These are phyloP conservation scores for Argopecten irradians DNA, from an alignment of 1,140 invertebrate species.

Conservation along the genomic window DNA sequence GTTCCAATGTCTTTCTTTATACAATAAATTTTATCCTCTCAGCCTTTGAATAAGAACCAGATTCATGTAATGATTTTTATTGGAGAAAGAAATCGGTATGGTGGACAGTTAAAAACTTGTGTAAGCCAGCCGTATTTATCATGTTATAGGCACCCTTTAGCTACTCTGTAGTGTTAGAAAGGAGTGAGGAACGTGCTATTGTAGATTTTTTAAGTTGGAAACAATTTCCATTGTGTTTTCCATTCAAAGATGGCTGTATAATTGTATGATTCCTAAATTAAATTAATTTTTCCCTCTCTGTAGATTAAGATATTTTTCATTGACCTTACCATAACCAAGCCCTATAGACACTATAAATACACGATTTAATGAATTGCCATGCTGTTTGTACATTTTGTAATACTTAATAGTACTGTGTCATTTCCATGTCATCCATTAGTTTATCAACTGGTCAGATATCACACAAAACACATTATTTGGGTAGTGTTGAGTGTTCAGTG, in stretches of 20 bases:
- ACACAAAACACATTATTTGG: slow-evolving; percentile 6
- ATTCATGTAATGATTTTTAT: background rate
- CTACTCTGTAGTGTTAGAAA: background rate
- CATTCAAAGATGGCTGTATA: slow-evolving; percentile 21
- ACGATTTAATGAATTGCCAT: background rate
- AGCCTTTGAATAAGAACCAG: slow-evolving; percentile 6
- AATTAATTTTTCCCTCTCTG: slow-evolving; percentile 18
- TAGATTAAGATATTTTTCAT: slow-evolving; percentile 19
- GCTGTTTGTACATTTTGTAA: slow-evolving; percentile 22
- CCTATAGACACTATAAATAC: slow-evolving; percentile 11
- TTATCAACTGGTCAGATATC: slow-evolving; percentile 7
- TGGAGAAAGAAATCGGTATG: background rate
- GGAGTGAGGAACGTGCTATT: background rate
- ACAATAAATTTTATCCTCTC: slow-evolving; percentile 12
- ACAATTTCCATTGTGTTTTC: slow-evolving; percentile 22
- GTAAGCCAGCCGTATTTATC: background rate
- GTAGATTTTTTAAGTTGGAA: slow-evolving; percentile 17
- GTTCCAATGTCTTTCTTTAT: slow-evolving; percentile 18
- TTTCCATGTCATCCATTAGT: slow-evolving; percentile 19
- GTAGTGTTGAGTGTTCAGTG: slow-evolving; percentile 6
- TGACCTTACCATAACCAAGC: slow-evolving; percentile 4
- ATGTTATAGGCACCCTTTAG: background rate
- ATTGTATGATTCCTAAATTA: slow-evolving; percentile 23
- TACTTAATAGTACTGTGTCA: background rate
- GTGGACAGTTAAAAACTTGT: background rate